These are phyloP conservation scores for Geococcyx californianus DNA, from an alignment of 2,113 vertebrate genomes.

Conservation along the genomic window DNA sequence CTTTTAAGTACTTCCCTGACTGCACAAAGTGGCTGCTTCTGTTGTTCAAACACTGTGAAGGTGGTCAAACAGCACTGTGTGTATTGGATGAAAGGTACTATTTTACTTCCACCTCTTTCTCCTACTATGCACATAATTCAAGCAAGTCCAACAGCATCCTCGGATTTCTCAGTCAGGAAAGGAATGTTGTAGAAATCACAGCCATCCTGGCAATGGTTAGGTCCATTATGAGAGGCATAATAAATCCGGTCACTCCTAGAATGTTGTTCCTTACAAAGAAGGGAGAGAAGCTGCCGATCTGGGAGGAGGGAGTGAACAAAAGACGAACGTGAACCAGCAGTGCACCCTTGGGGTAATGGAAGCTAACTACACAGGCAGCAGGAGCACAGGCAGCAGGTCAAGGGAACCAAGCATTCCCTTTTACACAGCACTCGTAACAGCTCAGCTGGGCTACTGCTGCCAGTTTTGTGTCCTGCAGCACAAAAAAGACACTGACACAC, in stretches of 20 bases:
- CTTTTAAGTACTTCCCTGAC: not conserved
- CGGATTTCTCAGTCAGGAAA: not conserved
- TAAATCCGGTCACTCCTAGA: accelerated
- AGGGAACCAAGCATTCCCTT: not conserved
- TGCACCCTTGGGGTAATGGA: constrained; percentile 52
- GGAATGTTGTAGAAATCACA: not conserved
- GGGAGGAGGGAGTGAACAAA: not conserved
- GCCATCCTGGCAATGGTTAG: not conserved
- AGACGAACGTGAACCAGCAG: not conserved
- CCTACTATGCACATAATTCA: not conserved
- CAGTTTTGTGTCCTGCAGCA: not conserved
- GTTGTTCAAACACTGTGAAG: not conserved
- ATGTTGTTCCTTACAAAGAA: not conserved
- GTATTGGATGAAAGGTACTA: not conserved
- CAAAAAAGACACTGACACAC: accelerated
- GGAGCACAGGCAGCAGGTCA: not conserved
- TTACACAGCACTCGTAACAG: not conserved
- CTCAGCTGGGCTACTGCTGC: not conserved
- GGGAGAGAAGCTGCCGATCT: not conserved
- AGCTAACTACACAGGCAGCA: not conserved
- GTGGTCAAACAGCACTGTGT: not conserved
- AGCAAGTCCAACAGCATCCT: not conserved
- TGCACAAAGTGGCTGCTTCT: not conserved
- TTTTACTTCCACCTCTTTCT: not conserved
- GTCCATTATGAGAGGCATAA: accelerated